Evolutionary conservation across 2,888 invertebrate genomes (phyloP).

Genomic region (Rhodophaea formosa): DNA sequence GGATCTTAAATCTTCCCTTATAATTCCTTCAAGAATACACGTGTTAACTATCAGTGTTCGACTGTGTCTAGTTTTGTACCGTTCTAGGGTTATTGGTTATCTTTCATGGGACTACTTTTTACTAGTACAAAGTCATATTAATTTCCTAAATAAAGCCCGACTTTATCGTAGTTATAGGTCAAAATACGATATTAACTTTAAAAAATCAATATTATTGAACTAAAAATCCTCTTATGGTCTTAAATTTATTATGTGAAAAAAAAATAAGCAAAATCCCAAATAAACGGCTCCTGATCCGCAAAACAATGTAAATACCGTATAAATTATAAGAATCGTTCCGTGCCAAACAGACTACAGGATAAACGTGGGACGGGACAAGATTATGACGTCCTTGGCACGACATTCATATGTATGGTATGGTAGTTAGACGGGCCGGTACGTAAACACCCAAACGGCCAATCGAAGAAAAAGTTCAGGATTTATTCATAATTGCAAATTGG

Average conservation of each 20-base stretch:
- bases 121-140: no score
- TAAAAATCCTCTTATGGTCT: neutral
- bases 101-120: no score
- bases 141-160: no score
- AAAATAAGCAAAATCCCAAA: neutral
- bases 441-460: neutral
- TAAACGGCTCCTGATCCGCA: constrained; percentile 18
- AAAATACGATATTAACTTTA: no score
- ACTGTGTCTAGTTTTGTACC: no score
- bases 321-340: constrained; percentile 24
- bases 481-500: no score
- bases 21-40: no score
- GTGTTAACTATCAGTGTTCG: no score
- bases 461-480: neutral
- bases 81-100: no score
- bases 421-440: constrained; percentile 8
- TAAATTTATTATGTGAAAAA: neutral
- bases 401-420: constrained; percentile 55
- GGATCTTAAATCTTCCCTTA: no score
- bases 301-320: constrained; percentile 36
- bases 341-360: constrained; percentile 35
- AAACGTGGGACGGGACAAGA: constrained; percentile 29
- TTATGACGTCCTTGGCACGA: constrained; percentile 48
- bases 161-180: no score
- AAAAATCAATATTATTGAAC: no score